These are phyloP conservation scores for Steinernema hermaphroditum DNA, from an alignment of 2,888 invertebrate genomes.

Conservation along the genomic window DNA sequence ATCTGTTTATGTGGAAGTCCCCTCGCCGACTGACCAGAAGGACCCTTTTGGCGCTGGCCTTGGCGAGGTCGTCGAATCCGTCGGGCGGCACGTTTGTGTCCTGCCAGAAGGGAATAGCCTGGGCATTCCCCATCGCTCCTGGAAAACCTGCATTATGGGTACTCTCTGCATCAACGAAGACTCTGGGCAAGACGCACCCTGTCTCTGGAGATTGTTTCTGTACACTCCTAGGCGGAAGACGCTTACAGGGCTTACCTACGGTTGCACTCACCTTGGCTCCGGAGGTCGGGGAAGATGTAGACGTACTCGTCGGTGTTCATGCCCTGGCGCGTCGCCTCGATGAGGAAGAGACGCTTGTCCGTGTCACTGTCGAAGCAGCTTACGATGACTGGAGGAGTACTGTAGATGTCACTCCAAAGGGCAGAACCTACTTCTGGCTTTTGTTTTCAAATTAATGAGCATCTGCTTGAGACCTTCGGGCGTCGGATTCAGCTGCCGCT, in stretches of 20 bases:
- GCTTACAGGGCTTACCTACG: slow-evolving; percentile 32
- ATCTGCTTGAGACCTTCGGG: slow-evolving; percentile 23
- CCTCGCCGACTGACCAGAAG: slow-evolving; percentile 27
- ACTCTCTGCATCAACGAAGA: background rate
- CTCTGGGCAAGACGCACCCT: background rate
- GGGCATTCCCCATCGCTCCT: slow-evolving; percentile 18
- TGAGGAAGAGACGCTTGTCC: slow-evolving; percentile 36
- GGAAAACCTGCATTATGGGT: background rate
- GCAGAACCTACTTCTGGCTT: slow-evolving; percentile 29
- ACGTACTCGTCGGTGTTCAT: slow-evolving; percentile 59
- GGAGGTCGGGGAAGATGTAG: slow-evolving; percentile 50
- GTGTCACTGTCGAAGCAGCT: slow-evolving; percentile 28
- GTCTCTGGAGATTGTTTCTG: background rate
- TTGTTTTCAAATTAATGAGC: slow-evolving; percentile 3
- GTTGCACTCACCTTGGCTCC: slow-evolving; percentile 36
- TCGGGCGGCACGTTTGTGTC: slow-evolving; percentile 33
- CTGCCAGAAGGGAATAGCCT: slow-evolving; percentile 38
- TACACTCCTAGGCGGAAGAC: background rate
- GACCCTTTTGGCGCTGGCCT: background rate
- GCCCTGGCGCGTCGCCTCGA: slow-evolving; percentile 43
- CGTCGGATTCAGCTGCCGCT: slow-evolving; percentile 32
- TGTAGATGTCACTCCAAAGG: background rate
- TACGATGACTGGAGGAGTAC: slow-evolving; percentile 27
- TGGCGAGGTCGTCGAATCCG: slow-evolving; percentile 35
- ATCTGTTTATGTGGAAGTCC: no score